Percentiles rank a stretch among this genome's conserved stretches.
Evolutionary conservation across 2,113 vertebrate species (phyloP).

Genomic region (Brienomyrus brachyistius): DNA sequence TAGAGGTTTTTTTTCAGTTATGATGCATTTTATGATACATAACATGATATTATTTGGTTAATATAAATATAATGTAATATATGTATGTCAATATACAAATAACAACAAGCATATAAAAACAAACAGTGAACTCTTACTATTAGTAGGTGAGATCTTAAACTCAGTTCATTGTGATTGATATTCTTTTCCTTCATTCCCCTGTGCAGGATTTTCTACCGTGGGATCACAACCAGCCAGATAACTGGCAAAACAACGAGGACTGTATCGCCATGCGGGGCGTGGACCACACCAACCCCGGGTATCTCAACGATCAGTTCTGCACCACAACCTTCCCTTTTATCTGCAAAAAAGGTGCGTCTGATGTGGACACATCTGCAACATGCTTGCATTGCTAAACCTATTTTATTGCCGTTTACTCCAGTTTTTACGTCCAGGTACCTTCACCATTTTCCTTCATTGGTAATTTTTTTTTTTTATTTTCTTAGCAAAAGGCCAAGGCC

Average conservation of each 20-base stretch:
- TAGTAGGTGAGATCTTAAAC: not conserved
- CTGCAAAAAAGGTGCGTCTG: constrained; percentile 58
- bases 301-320: constrained; percentile 55
- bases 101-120: not conserved
- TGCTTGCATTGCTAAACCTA: not conserved
- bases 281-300: constrained; percentile 32
- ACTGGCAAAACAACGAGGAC: constrained; percentile 58
- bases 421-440: not conserved
- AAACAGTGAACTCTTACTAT: not conserved
- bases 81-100: not conserved
- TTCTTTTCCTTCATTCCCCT: not conserved
- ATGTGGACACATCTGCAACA: not conserved
- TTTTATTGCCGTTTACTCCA: not conserved
- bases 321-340: constrained; percentile 44
- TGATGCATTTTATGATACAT: not conserved
- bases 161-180: not conserved
- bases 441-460: not conserved
- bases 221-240: constrained; percentile 52
- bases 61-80: not conserved
- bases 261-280: constrained; percentile 49
- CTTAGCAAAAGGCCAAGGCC: constrained; percentile 58
- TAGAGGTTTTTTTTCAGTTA: not conserved
- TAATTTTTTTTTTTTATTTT: not conserved
- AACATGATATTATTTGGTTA: not conserved
- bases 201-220: constrained; percentile 51